phyloP scores from a whole-genome alignment of 2,113 vertebrate species.

The Rafetus swinhoei region DNA sequence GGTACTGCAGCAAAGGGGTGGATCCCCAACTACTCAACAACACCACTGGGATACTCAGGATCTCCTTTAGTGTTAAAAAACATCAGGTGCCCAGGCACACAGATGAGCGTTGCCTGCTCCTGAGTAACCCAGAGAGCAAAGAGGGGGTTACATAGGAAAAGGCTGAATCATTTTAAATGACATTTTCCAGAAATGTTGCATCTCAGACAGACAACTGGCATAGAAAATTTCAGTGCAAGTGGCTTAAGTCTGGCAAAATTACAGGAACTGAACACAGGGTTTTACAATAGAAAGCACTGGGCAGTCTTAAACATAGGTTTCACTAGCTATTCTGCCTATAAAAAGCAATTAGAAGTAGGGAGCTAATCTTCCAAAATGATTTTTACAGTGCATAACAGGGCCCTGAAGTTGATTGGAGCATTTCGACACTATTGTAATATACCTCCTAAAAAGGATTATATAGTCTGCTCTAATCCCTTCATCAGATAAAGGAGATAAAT shows the following conservation, averaged over 20 bases:
- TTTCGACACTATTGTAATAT: neutral
- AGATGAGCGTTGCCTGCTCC: too few relatives aligned
- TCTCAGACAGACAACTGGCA: neutral
- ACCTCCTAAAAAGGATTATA: neutral
- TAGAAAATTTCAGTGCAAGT: neutral
- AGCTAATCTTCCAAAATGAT: neutral
- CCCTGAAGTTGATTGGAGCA: neutral
- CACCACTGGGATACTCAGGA: too few relatives aligned
- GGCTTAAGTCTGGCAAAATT: neutral
- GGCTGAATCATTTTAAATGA: rapidly evolving
- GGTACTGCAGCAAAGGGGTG: too few relatives aligned
- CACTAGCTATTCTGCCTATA: neutral
- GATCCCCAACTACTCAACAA: too few relatives aligned
- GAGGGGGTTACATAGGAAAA: too few relatives aligned
- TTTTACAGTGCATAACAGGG: neutral
- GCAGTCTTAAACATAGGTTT: neutral
- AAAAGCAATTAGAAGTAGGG: rapidly evolving
- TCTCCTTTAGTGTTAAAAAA: too few relatives aligned
- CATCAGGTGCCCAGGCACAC: too few relatives aligned
- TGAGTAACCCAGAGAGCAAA: too few relatives aligned
- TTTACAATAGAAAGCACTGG: neutral
- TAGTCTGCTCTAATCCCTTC: neutral
- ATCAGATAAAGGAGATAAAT: neutral
- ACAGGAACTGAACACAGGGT: rapidly evolving
- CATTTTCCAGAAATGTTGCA: neutral